Base-by-base conservation (phyloP, 2,797 vertebrate species). In the Hafferia zeledoni region DNA sequence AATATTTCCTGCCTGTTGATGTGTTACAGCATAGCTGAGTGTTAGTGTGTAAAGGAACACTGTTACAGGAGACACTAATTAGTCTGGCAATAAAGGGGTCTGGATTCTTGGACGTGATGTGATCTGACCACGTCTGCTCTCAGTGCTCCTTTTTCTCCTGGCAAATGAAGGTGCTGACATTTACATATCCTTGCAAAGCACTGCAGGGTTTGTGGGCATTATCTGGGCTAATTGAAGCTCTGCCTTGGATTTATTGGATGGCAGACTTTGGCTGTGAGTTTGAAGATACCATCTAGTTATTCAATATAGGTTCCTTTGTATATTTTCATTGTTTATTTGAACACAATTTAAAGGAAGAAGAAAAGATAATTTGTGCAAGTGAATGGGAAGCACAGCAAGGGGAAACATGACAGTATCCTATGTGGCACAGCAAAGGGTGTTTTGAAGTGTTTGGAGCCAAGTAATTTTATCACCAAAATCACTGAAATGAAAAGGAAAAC, bases 141-240 rank as follows among this genome's bases (percentile, higher is more conserved):
- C 82, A 47, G 65, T 3, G 2, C 68, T 93, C 37, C 76, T 27
- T 93, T 91, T 95, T 78, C 68, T 83, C 39, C 8, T 79, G 20
- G 41, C 49, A 67, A 94, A 94, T 78, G 68, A 90, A 95, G 95
- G 85, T 96, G 90, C 91, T 96, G 93, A 81, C 93, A 90, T 95
- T 83, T 92, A n/a, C 75, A 18, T 80, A 24, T 52, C 87, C 72
- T 25, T 90, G 74, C 60, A 50, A 91, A 90, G 87, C 87, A 35
- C 55, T 87, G 63, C 33, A 10, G 67, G 61, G 41, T 96, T 91
- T 81, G 59, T 69, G 76, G 78, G 76, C 87, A 65, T 95, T 86
- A 76, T 78, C 60, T 59, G 83, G 67, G 65, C 82, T 92, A 91
- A 91, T 81, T 83, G 87, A 78, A 76, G 33, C 80, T 83, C 93